Base-by-base conservation (phyloP, 2,888 invertebrate genomes). In the Apodemia zela region DNA sequence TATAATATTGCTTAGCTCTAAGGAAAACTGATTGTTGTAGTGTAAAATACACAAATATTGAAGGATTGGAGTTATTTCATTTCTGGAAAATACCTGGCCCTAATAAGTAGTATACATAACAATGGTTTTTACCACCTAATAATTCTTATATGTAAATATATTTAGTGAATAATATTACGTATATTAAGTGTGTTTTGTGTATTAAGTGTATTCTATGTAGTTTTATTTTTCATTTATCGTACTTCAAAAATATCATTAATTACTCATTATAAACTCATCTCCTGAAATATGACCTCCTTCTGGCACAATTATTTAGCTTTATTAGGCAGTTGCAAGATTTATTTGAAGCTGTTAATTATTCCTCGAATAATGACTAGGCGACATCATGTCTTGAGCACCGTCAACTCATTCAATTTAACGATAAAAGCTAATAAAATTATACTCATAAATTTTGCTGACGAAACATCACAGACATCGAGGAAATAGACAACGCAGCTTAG, bases 341-440 rank as follows among this genome's bases (percentile, higher is more conserved):
- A 57, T 57, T 57, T 57, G 25, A 15, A 13, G 54, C 21, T n/a
- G 54, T 57, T 15, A 29, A 57, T 54, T 54, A 54, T 54, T 29
- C 25, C 54, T 15, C 25, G 54, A 25, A 25, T 25, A 54, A 54
- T 54, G 54, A 54, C 45, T 45, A 15, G 54, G 21, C 21, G 51
- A 51, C 51, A 54, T 54, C 54, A 54, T 54, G 54, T 54, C 54
- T 54, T 15, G 15, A 54, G 25, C 15, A 54, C 45, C 45, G 45
- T 45, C 45, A 45, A 45, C 49, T 47, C 42, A 59, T 35, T 65
- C 59, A 58, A 65, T 62, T 18, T 63, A 61, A 65, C 58, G 59
- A 33, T 60, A 21, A 59, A 58, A 62, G 25, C 47, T 63, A 65
- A 66, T 67, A 65, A 68, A 68, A 65, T 68, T 57, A 67, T 64